Evolutionary conservation across 2,888 invertebrate genomes (phyloP), one percentile per base, ranked within the genome.

Genomic region (Elmis aenea): DNA sequence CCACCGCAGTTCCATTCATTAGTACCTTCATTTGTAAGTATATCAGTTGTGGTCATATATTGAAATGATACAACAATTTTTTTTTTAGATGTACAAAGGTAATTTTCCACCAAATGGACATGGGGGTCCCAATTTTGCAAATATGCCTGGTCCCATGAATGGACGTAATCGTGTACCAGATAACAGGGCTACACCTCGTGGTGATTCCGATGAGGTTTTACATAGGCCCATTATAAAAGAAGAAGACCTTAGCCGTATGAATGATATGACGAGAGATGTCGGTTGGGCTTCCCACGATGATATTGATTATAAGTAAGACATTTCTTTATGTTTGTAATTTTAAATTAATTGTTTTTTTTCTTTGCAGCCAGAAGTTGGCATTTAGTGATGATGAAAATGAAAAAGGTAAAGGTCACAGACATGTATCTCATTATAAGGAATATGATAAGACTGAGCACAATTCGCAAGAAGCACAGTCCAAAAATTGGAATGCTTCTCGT

Each of bases 251-350:
- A 88, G 85, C 58, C 85, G 88, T 39, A 84, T 95, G 73, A 94
- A 94, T 68, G 87, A 92, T 61, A 86, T 93, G 52, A 80, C 87
- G 25, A 81, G 85, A 55, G 86, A 90, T 61, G 84, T 86, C 57
- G 92, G 92, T 45, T 95, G 95, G 95, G 87, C 89, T 38, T 83
- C 85, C 51, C 84, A 89, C 58, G 91, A 91, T 62, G 92, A 92
- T 64, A 89, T 94, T 62, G 93, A 94, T 70, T 94, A 93, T 64
- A 89, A 90, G 79, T 79, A 53, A 70, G 74, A 45, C 5, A 18
- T 39, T 13, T 15, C 22, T 33, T 26, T 9, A 22, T 27, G 33
- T 16, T 27, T 28, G 3, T 20, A 26, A 20, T 30, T 26, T 22
- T 10, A 14, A n/a, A 3, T 32, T 27, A 13, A n/a, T 8, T 26